A percentile compares a stretch with the other conserved stretches of the same genome.
Conservation (phyloP, 2,888 invertebrate species). For the Dasypogon diadema region DNA sequence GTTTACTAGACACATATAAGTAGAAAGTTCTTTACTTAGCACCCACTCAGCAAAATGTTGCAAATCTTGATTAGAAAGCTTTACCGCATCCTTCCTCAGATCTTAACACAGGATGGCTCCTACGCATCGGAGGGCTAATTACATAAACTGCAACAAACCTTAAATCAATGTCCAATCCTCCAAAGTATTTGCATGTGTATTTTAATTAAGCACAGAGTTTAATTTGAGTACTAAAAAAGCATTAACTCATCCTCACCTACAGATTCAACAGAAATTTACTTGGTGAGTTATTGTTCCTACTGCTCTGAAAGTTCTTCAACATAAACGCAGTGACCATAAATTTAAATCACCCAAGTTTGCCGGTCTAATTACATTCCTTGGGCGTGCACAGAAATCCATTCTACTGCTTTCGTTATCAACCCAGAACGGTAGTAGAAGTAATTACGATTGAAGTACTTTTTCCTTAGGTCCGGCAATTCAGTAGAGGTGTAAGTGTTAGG, state of each 20-base stretch:
- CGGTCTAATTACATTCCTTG: slow-evolving; percentile 32
- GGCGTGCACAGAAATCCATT: slow-evolving; percentile 34
- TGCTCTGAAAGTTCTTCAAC: not conserved
- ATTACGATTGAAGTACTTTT: slow-evolving; percentile 35
- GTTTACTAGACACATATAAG: too few relatives aligned
- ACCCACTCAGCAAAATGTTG: too few relatives aligned
- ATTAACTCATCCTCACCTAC: not conserved
- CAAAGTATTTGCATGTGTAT: too few relatives aligned
- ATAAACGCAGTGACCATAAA: slow-evolving; percentile 4
- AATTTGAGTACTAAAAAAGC: not conserved
- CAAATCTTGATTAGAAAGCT: too few relatives aligned
- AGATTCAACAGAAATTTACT: slow-evolving; percentile 2
- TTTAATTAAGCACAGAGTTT: slow-evolving; percentile 13
- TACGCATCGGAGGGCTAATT: too few relatives aligned
- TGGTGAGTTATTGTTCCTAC: not conserved
- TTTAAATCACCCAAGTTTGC: slow-evolving; percentile 31
- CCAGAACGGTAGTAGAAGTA: slow-evolving; percentile 7
- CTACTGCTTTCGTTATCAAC: slow-evolving; percentile 24
- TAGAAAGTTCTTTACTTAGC: too few relatives aligned
- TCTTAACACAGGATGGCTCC: too few relatives aligned
- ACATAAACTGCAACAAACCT: too few relatives aligned
- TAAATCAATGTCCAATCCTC: too few relatives aligned
- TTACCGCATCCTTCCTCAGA: too few relatives aligned
- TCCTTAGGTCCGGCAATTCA: not conserved
- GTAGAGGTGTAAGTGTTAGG: not conserved